A percentile compares a stretch with the other conserved stretches of the same genome.
phyloP scores from a whole-genome alignment of 1,140 invertebrate genomes.

The Habropoda laboriosa region DNA sequence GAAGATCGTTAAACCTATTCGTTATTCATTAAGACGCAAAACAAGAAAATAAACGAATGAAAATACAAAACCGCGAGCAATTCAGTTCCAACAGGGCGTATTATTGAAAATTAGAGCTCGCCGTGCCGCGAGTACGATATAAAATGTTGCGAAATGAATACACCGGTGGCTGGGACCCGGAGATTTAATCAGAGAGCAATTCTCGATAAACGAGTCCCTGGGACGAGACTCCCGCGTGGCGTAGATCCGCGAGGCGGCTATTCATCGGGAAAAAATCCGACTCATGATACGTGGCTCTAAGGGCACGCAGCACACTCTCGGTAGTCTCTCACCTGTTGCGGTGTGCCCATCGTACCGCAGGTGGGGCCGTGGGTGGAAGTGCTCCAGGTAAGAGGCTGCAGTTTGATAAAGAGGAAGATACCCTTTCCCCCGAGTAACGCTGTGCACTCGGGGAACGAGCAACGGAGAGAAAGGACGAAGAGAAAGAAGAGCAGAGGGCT shows the following conservation, averaged over 20 bases:
- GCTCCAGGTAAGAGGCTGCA: conserved; percentile 73
- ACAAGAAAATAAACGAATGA: background rate
- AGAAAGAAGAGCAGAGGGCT: conserved; percentile 25
- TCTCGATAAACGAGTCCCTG: conserved; percentile 24
- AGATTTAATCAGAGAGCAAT: conserved; percentile 26
- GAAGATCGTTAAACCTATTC: background rate
- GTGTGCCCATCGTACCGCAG: conserved; percentile 66
- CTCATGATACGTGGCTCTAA: conserved; percentile 56
- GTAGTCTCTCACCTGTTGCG: conserved; percentile 72
- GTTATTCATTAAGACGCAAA: background rate
- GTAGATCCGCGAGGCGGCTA: conserved; percentile 15
- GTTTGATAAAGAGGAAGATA: conserved; percentile 79
- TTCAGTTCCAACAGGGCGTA: background rate
- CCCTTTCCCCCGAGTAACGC: conserved; percentile 53
- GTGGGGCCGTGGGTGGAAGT: conserved; percentile 78
- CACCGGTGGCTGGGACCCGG: background rate
- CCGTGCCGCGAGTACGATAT: background rate
- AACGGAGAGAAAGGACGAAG: background rate
- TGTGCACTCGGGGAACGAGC: conserved; percentile 5
- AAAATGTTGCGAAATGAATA: background rate
- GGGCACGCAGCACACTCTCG: conserved; percentile 51
- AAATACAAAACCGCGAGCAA: background rate
- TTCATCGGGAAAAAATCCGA: background rate
- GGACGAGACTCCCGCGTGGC: conserved; percentile 28
- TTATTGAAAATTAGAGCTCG: conserved; percentile 25